Evolutionary conservation across 2,888 invertebrate genomes (phyloP), one percentile per base, ranked within the genome.

Genomic region (Cheilosia impressa): DNA sequence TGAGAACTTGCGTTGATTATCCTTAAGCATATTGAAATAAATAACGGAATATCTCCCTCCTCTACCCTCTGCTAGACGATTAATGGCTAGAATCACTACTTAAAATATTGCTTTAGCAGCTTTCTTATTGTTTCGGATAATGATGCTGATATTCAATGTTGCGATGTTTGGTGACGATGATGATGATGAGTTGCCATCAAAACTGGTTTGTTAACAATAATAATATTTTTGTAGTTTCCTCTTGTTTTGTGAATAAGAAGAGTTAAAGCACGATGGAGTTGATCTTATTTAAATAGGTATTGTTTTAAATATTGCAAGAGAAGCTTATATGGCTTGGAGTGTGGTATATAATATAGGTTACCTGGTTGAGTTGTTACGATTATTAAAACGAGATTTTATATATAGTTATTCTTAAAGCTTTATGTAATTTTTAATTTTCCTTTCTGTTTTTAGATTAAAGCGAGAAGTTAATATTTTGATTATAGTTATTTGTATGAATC

Each of bases 1-100:
- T 84, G 84, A 80, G 75, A 80, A 75, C 47, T 75, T 55, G 22
- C 27, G 41, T 79, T 79, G 79, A 71, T 80, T 75, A 65, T 71
- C 69, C 63, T 80, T 80, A 69, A 76, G 53, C 84, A 84, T 84
- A 65, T 65, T 79, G 58, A 72, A 82, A 72, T 22, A 41, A 31
- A 43, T 45, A 6, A 55, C 27, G 4, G 9, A 65, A 66, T 38
- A 53, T 4, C 55, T 24, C 43, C 43, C 15, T 57, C 52, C 15
- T 9, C 52, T 65, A 38, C 27, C 27, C 43, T 27, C 4, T 38
- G 31, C 43, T 31, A 19, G 17, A 50, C 17, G 17, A 27, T 19
- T 43, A 27, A 38, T 38, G 19, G 27, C 62, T 75, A 75, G 7
- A 38, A 24, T 60, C 24, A 68, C 81, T 81, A 81, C 69, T 38